Conservation (phyloP, 2,888 invertebrate species). For the Euproctis similis region DNA sequence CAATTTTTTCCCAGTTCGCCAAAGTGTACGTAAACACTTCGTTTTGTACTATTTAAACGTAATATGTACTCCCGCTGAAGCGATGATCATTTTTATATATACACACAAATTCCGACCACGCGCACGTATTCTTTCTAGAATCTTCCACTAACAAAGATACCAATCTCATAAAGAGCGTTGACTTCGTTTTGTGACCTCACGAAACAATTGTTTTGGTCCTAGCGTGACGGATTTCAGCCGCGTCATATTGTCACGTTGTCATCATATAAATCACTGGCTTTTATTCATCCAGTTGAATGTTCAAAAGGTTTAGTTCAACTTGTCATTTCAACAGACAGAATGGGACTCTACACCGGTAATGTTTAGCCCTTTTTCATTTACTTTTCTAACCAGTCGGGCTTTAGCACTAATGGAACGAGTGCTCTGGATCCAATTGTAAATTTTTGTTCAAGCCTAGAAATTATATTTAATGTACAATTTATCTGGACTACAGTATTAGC, state of each 20-base stretch:
- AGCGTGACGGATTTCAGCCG: conserved; percentile 36
- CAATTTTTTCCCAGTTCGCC: conserved; percentile 30
- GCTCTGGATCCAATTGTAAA: too few species aligned
- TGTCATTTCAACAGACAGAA: conserved; percentile 18
- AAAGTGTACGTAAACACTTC: conserved; percentile 29
- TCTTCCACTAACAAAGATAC: conserved; percentile 33
- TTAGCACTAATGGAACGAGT: too few species aligned
- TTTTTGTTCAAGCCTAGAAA: too few species aligned
- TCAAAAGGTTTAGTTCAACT: conserved; percentile 16
- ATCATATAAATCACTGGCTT: conserved; percentile 30
- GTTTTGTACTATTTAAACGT: conserved; percentile 28
- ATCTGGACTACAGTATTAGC: too few species aligned
- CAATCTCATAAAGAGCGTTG: conserved; percentile 34
- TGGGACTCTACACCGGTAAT: conserved; percentile 26
- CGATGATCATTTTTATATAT: conserved; percentile 22
- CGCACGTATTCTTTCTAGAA: conserved; percentile 37
- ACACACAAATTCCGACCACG: conserved; percentile 35
- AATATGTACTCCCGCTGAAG: conserved; percentile 15
- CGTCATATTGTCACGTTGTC: conserved; percentile 35
- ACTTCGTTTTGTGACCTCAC: conserved; percentile 32
- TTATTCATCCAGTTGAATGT: conserved; percentile 20
- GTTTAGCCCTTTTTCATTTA: conserved; percentile 4
- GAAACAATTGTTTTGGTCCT: conserved; percentile 36
- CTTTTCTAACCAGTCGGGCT: too few species aligned
- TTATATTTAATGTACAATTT: too few species aligned